A percentile compares a stretch with the other conserved stretches of the same genome.
Evolutionary conservation across 2,113 vertebrate species (phyloP).

Genomic region (Daboia siamensis): DNA sequence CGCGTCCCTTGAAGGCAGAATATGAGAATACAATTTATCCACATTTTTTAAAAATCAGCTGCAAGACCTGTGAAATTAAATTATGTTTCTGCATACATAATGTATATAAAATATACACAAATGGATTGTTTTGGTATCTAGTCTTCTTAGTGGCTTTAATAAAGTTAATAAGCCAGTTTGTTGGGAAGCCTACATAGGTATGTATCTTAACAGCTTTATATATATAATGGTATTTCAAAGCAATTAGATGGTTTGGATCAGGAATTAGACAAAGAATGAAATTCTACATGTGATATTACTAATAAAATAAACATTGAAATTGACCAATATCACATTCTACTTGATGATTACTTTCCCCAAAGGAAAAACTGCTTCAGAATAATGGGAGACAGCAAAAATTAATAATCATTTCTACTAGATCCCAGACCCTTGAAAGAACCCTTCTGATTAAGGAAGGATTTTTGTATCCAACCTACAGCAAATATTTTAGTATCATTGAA

Average conservation of each 20-base stretch:
- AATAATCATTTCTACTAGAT: background rate
- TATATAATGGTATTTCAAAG: background rate
- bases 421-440: background rate
- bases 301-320: background rate
- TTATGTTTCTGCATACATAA: background rate
- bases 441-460: background rate
- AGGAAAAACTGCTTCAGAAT: background rate
- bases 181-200: background rate
- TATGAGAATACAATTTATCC: background rate
- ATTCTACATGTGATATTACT: background rate
- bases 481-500: background rate
- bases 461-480: background rate
- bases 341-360: background rate
- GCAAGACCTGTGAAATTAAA: too few species aligned
- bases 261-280: background rate
- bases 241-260: background rate
- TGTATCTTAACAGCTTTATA: background rate
- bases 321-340: background rate
- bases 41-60: background rate
- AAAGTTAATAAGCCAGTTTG: slow-evolving; percentile 22
- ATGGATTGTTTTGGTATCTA: background rate
- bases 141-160: background rate
- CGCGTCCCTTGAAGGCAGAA: background rate
- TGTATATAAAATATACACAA: background rate
- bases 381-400: background rate